Evolutionary conservation across 2,113 vertebrate genomes (phyloP), one percentile per base, ranked within the genome.

Genomic region (Craseonycteris thonglongyai): DNA sequence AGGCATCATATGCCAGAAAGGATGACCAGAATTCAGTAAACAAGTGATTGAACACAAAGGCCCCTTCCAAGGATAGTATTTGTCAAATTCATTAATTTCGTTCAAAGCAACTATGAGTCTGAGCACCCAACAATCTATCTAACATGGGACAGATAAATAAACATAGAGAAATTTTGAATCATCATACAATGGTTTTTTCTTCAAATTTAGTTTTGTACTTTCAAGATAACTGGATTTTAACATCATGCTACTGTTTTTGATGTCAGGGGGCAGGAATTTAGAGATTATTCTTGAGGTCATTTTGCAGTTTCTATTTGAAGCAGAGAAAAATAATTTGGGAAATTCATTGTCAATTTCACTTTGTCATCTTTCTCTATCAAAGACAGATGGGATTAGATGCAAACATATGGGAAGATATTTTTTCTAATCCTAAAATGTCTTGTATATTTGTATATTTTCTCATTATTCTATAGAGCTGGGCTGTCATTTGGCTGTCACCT

Each of bases 281-380:
- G 11, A 86, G 92, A 74, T 86, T 82, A 95, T 93, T 74, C 79
- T 95, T 81, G 78, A 88, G 54, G 63, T 14, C 18, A 91, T n/a
- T 89, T 56, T 85, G 42, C 63, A 81, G n/a, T 85, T 93, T 96
- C 68, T 71, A 68, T 89, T 93, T 89, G 91, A 35, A 93, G 71
- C 51, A 71, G 47, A 93, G 49, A 93, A 81, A 95, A 95, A 54
- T 74, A 86, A 94, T 95, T 83, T 87, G 7, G 47, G 35, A 86
- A 89, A n/a, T 95, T 97, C 63, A 88, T 86, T 96, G 91, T 89
- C 86, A 75, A 78, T 94, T 94, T 94, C 18, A 95, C 38, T 95
- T 95, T 96, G 68, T 95, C 94, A 95, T 91, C 63, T 95, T 93
- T 78, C 78, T 93, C 42, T 95, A 93, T 89, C 66, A 92, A 97